Conservation (phyloP, 1,140 invertebrate genomes). For the Ceratina japonica region DNA sequence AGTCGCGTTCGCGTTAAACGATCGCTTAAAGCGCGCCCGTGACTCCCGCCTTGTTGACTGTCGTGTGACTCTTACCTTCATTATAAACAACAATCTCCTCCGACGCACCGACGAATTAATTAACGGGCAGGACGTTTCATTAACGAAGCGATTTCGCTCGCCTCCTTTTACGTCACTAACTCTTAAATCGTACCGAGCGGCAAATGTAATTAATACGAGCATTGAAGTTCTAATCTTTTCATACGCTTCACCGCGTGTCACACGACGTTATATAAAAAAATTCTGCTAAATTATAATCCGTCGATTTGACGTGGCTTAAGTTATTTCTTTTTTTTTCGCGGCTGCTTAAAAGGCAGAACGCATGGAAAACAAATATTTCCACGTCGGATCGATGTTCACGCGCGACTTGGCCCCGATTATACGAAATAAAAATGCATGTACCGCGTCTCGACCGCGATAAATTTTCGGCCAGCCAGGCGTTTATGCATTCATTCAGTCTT, state of each 20-base stretch:
- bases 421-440: conserved; percentile 39
- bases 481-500: conserved; percentile 42
- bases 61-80: background rate
- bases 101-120: conserved; percentile 2
- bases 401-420: conserved; percentile 1
- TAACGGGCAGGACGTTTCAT: background rate
- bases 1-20: background rate
- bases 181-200: background rate
- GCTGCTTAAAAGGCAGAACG: background rate
- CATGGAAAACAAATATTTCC: conserved; percentile 29
- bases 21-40: background rate
- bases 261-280: too few relatives aligned
- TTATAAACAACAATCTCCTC: background rate
- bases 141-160: too few relatives aligned
- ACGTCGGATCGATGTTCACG: conserved; percentile 14
- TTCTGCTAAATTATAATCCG: too few relatives aligned
- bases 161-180: too few relatives aligned
- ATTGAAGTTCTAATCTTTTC: too few relatives aligned
- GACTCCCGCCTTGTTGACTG: background rate
- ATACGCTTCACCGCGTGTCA: too few relatives aligned
- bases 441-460: conserved; percentile 7
- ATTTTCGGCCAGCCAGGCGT: conserved; percentile 23
- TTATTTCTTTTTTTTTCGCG: background rate
- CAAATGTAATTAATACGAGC: too few relatives aligned
- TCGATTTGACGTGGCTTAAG: too few relatives aligned